phyloP scores from a whole-genome alignment of 2,113 vertebrate species.

The Cacatua alba region DNA sequence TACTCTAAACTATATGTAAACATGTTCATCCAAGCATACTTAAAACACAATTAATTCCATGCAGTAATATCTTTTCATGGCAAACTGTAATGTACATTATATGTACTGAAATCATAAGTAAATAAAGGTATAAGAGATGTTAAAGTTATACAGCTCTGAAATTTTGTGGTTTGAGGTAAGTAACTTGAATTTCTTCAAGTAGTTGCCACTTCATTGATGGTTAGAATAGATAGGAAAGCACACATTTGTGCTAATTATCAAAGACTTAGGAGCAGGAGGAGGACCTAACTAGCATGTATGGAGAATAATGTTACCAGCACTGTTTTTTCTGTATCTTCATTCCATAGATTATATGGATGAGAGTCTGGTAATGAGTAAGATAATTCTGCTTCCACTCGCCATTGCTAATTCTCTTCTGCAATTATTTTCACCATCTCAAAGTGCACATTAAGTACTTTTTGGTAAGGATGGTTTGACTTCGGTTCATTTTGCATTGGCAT shows the following conservation, averaged over 20 bases:
- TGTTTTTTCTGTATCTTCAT: neutral
- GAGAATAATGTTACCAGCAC: neutral
- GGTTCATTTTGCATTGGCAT: constrained; percentile 2
- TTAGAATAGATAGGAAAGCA: neutral
- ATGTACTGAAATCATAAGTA: neutral
- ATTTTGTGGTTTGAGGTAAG: neutral
- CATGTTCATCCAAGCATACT: neutral
- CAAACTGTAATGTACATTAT: neutral
- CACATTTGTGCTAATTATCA: neutral
- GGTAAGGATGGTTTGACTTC: constrained; percentile 29
- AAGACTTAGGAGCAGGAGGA: neutral
- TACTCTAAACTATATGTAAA: constrained; percentile 9
- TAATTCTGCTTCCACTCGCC: constrained; percentile 7
- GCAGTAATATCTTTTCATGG: neutral
- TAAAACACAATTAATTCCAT: neutral
- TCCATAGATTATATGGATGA: neutral
- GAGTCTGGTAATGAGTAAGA: constrained; percentile 8
- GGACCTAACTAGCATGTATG: neutral
- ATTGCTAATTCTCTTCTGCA: constrained; percentile 9
- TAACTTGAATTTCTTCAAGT: neutral
- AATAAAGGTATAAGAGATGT: neutral
- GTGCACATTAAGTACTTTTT: constrained; percentile 1
- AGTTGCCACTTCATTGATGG: neutral
- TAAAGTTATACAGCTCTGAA: neutral
- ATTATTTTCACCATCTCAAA: constrained; percentile 16